These are phyloP conservation scores for Sicus ferrugineus DNA, from an alignment of 2,888 invertebrate species.

Conservation along the genomic window DNA sequence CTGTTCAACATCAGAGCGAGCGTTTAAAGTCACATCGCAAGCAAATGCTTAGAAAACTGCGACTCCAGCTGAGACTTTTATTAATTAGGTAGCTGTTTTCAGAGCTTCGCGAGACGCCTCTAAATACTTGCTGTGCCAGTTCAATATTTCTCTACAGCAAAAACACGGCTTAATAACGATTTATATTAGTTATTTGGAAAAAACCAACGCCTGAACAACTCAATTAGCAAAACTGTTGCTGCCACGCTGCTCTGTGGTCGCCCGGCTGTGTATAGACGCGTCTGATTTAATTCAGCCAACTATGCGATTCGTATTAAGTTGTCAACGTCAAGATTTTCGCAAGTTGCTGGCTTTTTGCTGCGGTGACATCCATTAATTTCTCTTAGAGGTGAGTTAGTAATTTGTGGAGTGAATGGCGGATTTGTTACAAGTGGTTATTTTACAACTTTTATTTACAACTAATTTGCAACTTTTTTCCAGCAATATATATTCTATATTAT, in stretches of 20 bases:
- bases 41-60: too few relatives aligned
- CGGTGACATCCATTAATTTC: not conserved
- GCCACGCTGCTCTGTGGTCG: not conserved
- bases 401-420: not conserved
- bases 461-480: too few relatives aligned
- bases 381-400: not conserved
- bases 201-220: not conserved
- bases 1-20: too few relatives aligned
- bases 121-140: not conserved
- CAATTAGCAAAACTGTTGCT: not conserved
- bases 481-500: not conserved
- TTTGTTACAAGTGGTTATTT: not conserved
- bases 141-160: not conserved
- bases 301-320: slow-evolving; percentile 7
- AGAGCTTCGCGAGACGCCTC: not conserved
- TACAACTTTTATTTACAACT: not conserved
- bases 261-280: not conserved
- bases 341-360: not conserved
- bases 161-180: not conserved
- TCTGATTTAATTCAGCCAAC: slow-evolving; percentile 20
- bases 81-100: too few relatives aligned
- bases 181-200: not conserved
- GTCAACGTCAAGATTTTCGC: too few relatives aligned
- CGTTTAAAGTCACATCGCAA: too few relatives aligned
- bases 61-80: too few relatives aligned